Evolutionary conservation across 2,797 vertebrate genomes (phyloP), one percentile per base, ranked within the genome.

Genomic region (Luscinia megarhynchos): DNA sequence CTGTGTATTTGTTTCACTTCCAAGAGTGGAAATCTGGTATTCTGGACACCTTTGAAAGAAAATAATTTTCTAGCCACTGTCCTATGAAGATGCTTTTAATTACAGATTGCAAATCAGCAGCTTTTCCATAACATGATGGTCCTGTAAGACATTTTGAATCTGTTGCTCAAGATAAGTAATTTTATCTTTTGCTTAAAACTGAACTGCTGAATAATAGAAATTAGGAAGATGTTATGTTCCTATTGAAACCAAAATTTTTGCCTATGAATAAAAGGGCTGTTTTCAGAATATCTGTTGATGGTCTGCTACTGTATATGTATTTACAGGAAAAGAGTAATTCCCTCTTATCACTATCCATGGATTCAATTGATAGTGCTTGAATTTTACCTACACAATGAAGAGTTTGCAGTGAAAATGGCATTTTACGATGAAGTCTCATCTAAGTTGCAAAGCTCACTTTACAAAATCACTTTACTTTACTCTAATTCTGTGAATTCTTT

Each of bases 131-230:
- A 53, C 36, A 75, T 62, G 34, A 57, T 91, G 63, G 11, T 48
- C 10, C 27, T 79, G 13, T 86, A 86, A 91, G 32, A 66, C 41
- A 73, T 73, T 83, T 55, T 64, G 34, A 73, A 36, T 86, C 81
- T 90, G 23, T 92, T 94, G 69, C 32, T 93, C 45, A 80, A 91
- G 64, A 81, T 54, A 70, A 87, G 38, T 83, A 81, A 78, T 86
- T 84, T 84, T 84, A 55, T 85, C 78, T 81, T 94, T 74, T 76
- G 43, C 34, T 87, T 93, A 50, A 73, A 87, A 93, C 74, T 43
- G 11, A 70, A 43, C 26, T 73, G 32, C 66, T 80, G 58, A 80
- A 48, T 54, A 83, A 62, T 50, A 85, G 51, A 81, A 66, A 62
- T 63, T 46, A 64, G 45, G 27, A 74, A 80, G 29, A 46, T 55